These are phyloP conservation scores for Ovis canadensis DNA, from an alignment of 2,113 vertebrate species.

Conservation along the genomic window DNA sequence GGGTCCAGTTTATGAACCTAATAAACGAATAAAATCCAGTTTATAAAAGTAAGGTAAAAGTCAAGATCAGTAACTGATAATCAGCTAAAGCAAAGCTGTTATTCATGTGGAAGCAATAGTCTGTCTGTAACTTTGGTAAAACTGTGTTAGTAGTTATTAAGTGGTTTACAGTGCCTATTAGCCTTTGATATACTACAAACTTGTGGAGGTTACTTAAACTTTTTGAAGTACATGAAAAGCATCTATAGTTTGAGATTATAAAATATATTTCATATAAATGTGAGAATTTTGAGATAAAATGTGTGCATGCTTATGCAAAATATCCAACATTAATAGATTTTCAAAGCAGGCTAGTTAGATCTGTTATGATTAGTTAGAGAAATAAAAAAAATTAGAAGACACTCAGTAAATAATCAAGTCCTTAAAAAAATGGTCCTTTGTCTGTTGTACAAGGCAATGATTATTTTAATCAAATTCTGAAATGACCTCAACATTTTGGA, in stretches of 20 bases:
- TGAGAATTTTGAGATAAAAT: neutral
- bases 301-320: neutral
- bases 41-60: neutral
- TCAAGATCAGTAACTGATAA: neutral
- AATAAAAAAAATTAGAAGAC: neutral
- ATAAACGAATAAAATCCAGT: rapidly evolving
- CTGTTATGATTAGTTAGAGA: neutral
- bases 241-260: neutral
- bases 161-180: neutral
- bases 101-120: neutral
- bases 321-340: neutral
- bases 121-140: neutral
- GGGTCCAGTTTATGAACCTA: neutral
- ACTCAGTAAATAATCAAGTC: neutral
- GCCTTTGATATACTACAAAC: neutral
- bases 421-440: neutral
- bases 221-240: neutral
- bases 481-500: neutral
- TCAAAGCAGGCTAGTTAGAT: neutral
- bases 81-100: neutral
- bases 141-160: neutral
- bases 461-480: neutral
- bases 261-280: neutral
- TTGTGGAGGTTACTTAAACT: neutral
- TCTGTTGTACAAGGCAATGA: neutral